Conservation (phyloP, 2,888 invertebrate genomes). For the Neocrepidodera transversa region DNA sequence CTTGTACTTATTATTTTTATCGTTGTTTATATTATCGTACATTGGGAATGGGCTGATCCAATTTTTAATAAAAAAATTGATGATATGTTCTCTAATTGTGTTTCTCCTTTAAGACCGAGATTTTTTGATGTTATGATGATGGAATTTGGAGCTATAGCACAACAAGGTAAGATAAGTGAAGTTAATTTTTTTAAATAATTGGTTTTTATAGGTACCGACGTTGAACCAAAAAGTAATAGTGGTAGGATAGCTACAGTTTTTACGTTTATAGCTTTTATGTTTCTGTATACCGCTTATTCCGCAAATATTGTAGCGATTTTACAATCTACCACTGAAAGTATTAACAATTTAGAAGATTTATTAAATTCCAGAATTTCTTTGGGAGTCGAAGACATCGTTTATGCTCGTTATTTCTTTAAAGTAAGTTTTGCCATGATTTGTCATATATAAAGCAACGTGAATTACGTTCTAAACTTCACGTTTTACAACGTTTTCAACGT, state of each 20-base stretch:
- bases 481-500: too few species aligned
- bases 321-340: slow-evolving; percentile 68
- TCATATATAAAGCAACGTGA: too few species aligned
- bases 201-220: slow-evolving; percentile 44
- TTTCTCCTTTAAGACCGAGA: slow-evolving; percentile 42
- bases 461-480: too few species aligned
- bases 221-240: slow-evolving; percentile 59
- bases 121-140: slow-evolving; percentile 54
- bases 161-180: slow-evolving; percentile 62
- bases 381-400: slow-evolving; percentile 68
- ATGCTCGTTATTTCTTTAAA: slow-evolving; percentile 67
- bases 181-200: too few species aligned
- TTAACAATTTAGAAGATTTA: slow-evolving; percentile 65
- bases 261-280: slow-evolving; percentile 61
- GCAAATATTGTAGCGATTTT: slow-evolving; percentile 73
- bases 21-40: slow-evolving; percentile 47
- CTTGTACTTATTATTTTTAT: slow-evolving; percentile 56
- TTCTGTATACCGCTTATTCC: slow-evolving; percentile 70
- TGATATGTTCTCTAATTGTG: slow-evolving; percentile 5
- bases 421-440: slow-evolving; percentile 57
- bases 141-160: slow-evolving; percentile 61
- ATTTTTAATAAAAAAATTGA: slow-evolving; percentile 36
- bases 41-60: slow-evolving; percentile 53
- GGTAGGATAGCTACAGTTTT: slow-evolving; percentile 59
- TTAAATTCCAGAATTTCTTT: slow-evolving; percentile 66